phyloP scores from a whole-genome alignment of 2,113 vertebrate genomes.

The Sander vitreus region DNA sequence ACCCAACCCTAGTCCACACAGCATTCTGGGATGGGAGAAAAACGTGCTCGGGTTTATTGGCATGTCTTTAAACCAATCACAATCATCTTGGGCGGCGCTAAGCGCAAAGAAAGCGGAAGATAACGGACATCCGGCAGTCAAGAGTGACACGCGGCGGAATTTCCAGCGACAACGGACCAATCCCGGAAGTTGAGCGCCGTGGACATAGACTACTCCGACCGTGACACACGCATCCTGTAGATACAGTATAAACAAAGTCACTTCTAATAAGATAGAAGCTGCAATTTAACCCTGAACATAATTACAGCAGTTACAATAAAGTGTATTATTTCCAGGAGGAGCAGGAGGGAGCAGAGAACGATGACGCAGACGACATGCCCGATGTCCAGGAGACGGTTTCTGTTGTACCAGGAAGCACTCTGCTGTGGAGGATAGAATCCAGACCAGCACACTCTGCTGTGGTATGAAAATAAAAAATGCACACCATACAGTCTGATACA shows the following conservation, averaged over 20 bases:
- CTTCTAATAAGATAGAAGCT: not conserved
- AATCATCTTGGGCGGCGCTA: too few species aligned
- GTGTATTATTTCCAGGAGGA: slow-evolving; percentile 76
- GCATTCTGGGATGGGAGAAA: too few species aligned
- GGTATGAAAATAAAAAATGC: slow-evolving; percentile 76
- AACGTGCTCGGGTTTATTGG: too few species aligned
- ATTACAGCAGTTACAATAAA: not conserved
- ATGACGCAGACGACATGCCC: slow-evolving; percentile 92
- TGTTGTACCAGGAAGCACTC: slow-evolving; percentile 93
- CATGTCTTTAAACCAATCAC: too few species aligned
- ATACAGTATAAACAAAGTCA: not conserved
- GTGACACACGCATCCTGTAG: not conserved
- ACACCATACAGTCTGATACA: not conserved
- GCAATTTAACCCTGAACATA: not conserved
- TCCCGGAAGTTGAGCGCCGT: too few species aligned
- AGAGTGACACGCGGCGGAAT: too few species aligned
- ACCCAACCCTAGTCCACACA: too few species aligned
- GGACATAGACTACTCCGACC: too few species aligned
- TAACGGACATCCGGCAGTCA: too few species aligned
- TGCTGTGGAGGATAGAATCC: slow-evolving; percentile 95
- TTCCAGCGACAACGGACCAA: too few species aligned
- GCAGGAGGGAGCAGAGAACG: slow-evolving; percentile 81
- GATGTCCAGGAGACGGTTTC: slow-evolving; percentile 93
- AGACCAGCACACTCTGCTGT: slow-evolving; percentile 91
- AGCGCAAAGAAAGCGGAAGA: too few species aligned